Evolutionary conservation across 1,140 invertebrate species (phyloP), one percentile per base, ranked within the genome.

Genomic region (Odontomachus brunneus): DNA sequence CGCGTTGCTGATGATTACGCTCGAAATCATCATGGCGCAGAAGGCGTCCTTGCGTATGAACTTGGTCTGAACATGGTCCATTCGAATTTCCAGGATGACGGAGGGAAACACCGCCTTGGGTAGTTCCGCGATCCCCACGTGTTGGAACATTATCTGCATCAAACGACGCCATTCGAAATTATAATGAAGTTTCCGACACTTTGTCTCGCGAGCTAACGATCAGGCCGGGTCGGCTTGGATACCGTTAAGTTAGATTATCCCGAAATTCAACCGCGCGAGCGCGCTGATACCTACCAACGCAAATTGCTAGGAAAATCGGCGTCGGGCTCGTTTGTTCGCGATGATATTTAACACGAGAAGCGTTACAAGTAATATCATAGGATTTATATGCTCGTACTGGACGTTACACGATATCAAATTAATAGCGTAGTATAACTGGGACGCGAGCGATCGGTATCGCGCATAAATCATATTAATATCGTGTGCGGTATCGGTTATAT

Each of bases 31-130:
- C 80, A 95, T 95, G 0, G 96, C 95, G 53, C 94, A 95, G 89
- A 97, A 97, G 1, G 96, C 96, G 9, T 96, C 94, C 48, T 94
- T 91, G 2, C 93, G 92, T 19, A 97, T 95, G 2, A 91, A 92
- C 26, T 93, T 91, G 2, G 96, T 95, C 82, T 93, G 92, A 17
- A 96, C 94, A 74, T 95, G 92, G 49, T 94, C 93, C 91, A 97
- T 95, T 15, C 92, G 92, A 53, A 97, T 94, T 63, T 95, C 95
- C 0, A 95, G 95, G 9, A 95, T 94, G 1, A 95, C 95, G 1
- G 96, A 96, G 38, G 95, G 95, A 85, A 97, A 97, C 0, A 96
- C 95, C 67, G 94, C 94, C 14, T 91, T 91, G 26, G 96, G 95
- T 53, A 97, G 89, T 86, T 95, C 94, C 19, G 94, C 90, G 17